These are phyloP conservation scores for Sparus aurata DNA, from an alignment of 2,797 vertebrate genomes.

Conservation along the genomic window DNA sequence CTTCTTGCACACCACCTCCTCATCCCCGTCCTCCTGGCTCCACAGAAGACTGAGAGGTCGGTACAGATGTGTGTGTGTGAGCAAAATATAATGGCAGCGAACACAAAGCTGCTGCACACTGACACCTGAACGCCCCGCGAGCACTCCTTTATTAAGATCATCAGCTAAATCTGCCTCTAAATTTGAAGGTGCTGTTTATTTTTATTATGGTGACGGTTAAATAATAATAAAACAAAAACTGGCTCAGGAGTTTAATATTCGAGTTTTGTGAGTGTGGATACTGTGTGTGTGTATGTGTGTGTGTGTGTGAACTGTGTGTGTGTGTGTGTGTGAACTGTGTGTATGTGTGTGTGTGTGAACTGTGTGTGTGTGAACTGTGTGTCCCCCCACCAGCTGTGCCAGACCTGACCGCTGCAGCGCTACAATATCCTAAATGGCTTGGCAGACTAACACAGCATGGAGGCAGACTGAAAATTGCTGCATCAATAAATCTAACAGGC, in stretches of 20 bases:
- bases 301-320: neutral
- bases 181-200: neutral
- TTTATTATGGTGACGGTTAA: neutral
- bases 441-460: slow-evolving; percentile 23
- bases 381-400: slow-evolving; percentile 28
- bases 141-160: neutral
- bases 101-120: neutral
- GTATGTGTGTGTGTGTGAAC: neutral
- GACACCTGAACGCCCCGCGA: neutral
- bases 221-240: neutral
- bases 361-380: neutral
- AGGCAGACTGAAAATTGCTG: slow-evolving; percentile 66
- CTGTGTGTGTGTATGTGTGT: slow-evolving; percentile 12
- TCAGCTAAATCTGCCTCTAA: neutral
- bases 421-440: slow-evolving; percentile 68
- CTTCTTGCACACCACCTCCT: too few species aligned
- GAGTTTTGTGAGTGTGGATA: neutral
- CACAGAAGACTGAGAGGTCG: too few species aligned
- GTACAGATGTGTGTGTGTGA: neutral
- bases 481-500: slow-evolving; percentile 67
- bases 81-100: neutral
- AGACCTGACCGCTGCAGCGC: slow-evolving; percentile 51
- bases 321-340: too few species aligned
- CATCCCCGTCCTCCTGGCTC: too few species aligned
- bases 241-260: neutral